phyloP scores from a whole-genome alignment of 2,113 vertebrate species.

The Tauraco erythrolophus region DNA sequence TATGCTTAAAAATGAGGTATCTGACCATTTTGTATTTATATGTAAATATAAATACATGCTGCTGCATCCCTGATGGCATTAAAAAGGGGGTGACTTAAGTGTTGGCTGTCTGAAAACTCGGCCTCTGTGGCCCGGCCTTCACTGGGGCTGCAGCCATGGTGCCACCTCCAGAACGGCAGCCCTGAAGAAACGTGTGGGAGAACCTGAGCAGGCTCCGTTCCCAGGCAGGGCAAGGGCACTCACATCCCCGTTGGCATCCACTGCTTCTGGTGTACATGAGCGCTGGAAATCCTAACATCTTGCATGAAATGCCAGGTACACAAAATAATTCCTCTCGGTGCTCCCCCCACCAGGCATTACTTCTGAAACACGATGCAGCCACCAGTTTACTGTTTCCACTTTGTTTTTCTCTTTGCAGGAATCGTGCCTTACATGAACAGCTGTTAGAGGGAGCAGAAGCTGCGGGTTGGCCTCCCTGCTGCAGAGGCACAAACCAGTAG shows the following conservation, averaged over 20 bases:
- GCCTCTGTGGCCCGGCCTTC: not conserved
- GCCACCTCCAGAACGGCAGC: not conserved
- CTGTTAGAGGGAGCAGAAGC: not conserved
- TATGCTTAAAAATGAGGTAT: slow-evolving; percentile 32
- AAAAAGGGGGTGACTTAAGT: slow-evolving; percentile 7
- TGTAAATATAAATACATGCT: slow-evolving; percentile 48
- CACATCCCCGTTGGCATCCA: rapidly evolving
- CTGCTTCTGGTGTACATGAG: not conserved
- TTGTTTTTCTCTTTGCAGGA: not conserved
- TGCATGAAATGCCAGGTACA: not conserved
- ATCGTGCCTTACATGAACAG: not conserved
- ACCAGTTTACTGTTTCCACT: not conserved
- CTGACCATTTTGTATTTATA: slow-evolving; percentile 57
- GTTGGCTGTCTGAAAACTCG: not conserved
- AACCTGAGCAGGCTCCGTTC: not conserved
- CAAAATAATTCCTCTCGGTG: not conserved
- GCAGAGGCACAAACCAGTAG: not conserved
- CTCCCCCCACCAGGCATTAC: not conserved
- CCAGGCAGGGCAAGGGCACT: not conserved
- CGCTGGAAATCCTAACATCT: not conserved
- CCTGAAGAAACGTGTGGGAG: rapidly evolving
- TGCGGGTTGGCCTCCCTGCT: not conserved
- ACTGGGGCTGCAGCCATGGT: rapidly evolving
- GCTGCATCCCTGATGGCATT: slow-evolving; percentile 47
- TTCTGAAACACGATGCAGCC: rapidly evolving